Base-by-base conservation (phyloP, 2,797 vertebrate genomes). In the Typhlichthys eigenmanni region DNA sequence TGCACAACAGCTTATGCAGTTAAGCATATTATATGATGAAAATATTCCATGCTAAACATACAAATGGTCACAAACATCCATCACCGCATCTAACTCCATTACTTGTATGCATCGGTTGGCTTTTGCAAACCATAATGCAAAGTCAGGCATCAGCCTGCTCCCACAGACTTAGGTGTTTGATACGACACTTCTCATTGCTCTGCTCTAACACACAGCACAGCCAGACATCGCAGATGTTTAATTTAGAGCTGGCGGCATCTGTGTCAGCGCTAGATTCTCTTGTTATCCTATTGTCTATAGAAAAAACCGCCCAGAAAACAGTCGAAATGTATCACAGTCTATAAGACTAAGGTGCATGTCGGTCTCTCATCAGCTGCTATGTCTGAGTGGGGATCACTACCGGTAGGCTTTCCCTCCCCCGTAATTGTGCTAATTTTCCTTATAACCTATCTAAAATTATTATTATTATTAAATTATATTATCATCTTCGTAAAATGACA, bases 241-340 rank as follows among this genome's bases (percentile, higher is more conserved):
- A 67, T 74, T 56, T 56, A 47, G 46, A 32, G n/a, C 16, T 14
- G n/a, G 50, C 71, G 45, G 58, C 50, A 55, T 66, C 29, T 67
- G 5, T 61, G 54, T 54, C 64, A 51, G 54, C 48, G 43, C 47
- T 24, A n/a, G 13, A 60, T 19, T 32, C 2, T 16, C 19, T 55
- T 52, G 16, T 24, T 52, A 49, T 46, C 38, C 6, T 60, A 51
- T 43, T 17, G 58, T 75, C 43, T n/a, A 58, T 29, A 29, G 24
- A 29, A 29, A 4, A 29, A 29, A 29, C 24, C 4, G 24, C 24
- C 24, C 3, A 29, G 24, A 29, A 29, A 29, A 29, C 24, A 29
- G 24, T 29, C 24, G 4, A 29, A 29, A 29, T 29, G 24, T 29
- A 29, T 29, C 17, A 17, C 17, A 17, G 17, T 17, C 17, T 1